Evolutionary conservation across 2,113 vertebrate species (phyloP).

Genomic region (Numenius arquata): DNA sequence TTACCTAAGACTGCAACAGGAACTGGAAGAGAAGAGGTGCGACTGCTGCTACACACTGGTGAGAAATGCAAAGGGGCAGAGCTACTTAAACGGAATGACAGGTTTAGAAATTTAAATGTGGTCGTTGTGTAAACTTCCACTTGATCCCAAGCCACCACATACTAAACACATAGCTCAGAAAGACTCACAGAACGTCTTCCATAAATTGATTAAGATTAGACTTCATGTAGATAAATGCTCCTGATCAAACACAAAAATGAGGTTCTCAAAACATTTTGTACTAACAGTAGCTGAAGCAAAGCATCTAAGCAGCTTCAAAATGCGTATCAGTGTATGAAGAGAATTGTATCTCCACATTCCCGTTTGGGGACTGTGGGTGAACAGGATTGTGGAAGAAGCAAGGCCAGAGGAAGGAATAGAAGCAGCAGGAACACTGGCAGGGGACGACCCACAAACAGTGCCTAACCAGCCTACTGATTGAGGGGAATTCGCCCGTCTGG

Average conservation of each 20-base stretch:
- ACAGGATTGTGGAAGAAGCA: too few species aligned
- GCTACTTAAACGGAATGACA: neutral
- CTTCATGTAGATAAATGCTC: neutral
- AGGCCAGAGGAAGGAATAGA: too few species aligned
- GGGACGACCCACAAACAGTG: too few species aligned
- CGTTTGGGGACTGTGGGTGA: too few species aligned
- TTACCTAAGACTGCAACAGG: neutral
- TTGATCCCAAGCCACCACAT: neutral
- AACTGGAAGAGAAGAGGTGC: neutral
- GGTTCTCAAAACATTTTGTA: neutral
- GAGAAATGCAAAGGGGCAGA: neutral
- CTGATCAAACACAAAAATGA: neutral
- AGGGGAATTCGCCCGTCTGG: too few species aligned
- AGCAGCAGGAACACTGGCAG: too few species aligned
- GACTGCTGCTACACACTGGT: neutral
- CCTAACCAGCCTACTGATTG: too few species aligned
- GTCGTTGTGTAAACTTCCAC: neutral
- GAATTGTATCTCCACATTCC: neutral
- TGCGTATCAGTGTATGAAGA: neutral
- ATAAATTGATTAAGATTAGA: neutral
- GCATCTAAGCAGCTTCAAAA: neutral
- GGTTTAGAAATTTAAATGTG: neutral
- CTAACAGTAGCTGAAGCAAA: neutral
- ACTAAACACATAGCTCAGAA: neutral
- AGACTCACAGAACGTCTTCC: neutral